Conservation (phyloP, 2,888 invertebrate species). For the Drosophila barbarae region DNA sequence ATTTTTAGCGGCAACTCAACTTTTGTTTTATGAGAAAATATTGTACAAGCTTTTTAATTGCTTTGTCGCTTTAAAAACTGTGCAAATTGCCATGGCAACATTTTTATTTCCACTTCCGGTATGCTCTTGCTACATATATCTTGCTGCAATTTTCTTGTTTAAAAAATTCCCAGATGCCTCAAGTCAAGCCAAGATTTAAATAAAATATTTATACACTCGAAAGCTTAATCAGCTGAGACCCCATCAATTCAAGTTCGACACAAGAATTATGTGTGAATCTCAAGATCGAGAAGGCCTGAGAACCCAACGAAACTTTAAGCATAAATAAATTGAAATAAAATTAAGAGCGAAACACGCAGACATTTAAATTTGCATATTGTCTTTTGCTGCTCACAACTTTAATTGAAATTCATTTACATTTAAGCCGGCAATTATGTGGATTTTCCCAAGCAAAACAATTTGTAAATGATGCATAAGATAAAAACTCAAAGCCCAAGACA, state of each 20-base stretch:
- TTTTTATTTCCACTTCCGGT: slow-evolving; percentile 4
- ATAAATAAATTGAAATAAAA: slow-evolving; percentile 49
- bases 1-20: slow-evolving; percentile 40
- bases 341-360: slow-evolving; percentile 3
- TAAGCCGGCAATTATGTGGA: slow-evolving; percentile 66
- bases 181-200: slow-evolving; percentile 15
- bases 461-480: slow-evolving; percentile 70
- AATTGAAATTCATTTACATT: slow-evolving; percentile 74
- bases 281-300: slow-evolving; percentile 31
- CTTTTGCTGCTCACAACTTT: slow-evolving; percentile 49
- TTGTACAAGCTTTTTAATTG: slow-evolving; percentile 66
- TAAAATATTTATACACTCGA: slow-evolving; percentile 60
- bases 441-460: slow-evolving; percentile 70
- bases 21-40: slow-evolving; percentile 69
- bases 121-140: background rate
- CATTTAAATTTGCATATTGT: slow-evolving; percentile 58
- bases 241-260: slow-evolving; percentile 1
- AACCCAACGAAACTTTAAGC: slow-evolving; percentile 45
- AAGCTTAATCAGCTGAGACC: slow-evolving; percentile 59
- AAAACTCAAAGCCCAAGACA: slow-evolving; percentile 36
- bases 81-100: slow-evolving; percentile 11
- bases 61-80: slow-evolving; percentile 58
- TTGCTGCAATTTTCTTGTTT: background rate
- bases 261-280: slow-evolving; percentile 71
- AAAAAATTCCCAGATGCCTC: background rate